phyloP scores from a whole-genome alignment of 2,797 vertebrate species.

The Okamejei kenojei region DNA sequence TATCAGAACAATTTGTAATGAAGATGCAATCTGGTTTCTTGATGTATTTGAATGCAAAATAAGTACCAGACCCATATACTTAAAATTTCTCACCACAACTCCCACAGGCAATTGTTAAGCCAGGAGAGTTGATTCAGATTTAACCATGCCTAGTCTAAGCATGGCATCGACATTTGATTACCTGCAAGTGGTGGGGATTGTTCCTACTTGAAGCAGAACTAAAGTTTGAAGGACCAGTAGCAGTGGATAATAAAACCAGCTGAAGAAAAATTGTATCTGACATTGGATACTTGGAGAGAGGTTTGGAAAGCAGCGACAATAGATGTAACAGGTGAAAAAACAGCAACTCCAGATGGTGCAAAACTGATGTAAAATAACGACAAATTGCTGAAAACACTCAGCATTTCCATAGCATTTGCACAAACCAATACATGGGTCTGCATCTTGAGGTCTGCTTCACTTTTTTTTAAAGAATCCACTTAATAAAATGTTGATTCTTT shows the following conservation, averaged over 20 bases:
- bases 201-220: neutral
- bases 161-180: conserved; percentile 2
- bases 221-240: neutral
- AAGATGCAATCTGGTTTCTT: conserved; percentile 10
- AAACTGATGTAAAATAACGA: neutral
- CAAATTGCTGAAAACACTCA: neutral
- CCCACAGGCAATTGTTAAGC: neutral
- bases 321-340: neutral
- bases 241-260: neutral
- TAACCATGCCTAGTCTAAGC: neutral
- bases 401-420: neutral
- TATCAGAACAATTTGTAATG: conserved; percentile 26
- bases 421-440: neutral
- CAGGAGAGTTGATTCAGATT: neutral
- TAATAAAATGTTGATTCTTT: neutral
- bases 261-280: neutral
- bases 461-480: neutral
- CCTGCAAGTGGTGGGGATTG: neutral
- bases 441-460: neutral
- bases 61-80: neutral
- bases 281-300: neutral
- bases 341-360: neutral
- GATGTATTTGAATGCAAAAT: neutral
- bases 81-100: neutral
- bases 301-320: neutral